A percentile compares a stretch with the other conserved stretches of the same genome.
phyloP scores from a whole-genome alignment of 2,797 vertebrate species.

The Onychomys leucogaster region DNA sequence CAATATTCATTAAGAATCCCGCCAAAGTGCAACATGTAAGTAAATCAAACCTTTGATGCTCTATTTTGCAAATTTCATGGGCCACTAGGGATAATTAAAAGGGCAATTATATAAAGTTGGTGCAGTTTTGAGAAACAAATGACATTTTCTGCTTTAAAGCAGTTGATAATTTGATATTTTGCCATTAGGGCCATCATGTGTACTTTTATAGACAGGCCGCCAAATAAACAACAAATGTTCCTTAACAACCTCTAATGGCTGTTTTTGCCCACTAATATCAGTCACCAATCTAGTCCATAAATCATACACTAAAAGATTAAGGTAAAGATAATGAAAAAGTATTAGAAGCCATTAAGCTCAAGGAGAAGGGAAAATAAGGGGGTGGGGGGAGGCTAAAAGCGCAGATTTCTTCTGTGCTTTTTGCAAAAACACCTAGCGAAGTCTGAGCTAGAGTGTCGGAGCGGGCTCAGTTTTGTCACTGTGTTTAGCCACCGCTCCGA shows the following conservation, averaged over 20 bases:
- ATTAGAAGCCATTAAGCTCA: slow-evolving; percentile 73
- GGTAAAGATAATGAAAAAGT: slow-evolving; percentile 79
- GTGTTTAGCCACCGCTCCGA: slow-evolving; percentile 91
- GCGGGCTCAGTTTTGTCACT: slow-evolving; percentile 90
- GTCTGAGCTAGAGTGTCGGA: slow-evolving; percentile 82
- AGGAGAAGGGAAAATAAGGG: slow-evolving; percentile 31
- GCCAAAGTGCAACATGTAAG: slow-evolving; percentile 91
- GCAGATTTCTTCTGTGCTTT: slow-evolving; percentile 78
- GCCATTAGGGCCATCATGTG: slow-evolving; percentile 82
- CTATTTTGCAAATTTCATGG: slow-evolving; percentile 93
- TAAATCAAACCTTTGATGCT: slow-evolving; percentile 91
- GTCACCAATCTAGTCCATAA: slow-evolving; percentile 74
- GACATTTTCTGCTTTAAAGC: slow-evolving; percentile 92
- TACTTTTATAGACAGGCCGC: slow-evolving; percentile 84
- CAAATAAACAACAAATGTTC: slow-evolving; percentile 86
- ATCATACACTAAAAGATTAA: slow-evolving; percentile 66
- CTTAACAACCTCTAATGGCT: slow-evolving; percentile 78
- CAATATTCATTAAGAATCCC: slow-evolving; percentile 90
- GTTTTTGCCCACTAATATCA: slow-evolving; percentile 79
- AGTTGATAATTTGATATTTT: slow-evolving; percentile 87
- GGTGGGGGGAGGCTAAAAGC: neutral
- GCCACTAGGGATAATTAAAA: slow-evolving; percentile 93
- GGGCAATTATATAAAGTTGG: slow-evolving; percentile 92
- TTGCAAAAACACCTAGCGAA: slow-evolving; percentile 78
- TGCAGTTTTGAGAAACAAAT: slow-evolving; percentile 91